Evolutionary conservation across 92 coral and sea anemone genomes (phyloP), one percentile per base, ranked within the genome.

Genomic region (Phenganax marumi): DNA sequence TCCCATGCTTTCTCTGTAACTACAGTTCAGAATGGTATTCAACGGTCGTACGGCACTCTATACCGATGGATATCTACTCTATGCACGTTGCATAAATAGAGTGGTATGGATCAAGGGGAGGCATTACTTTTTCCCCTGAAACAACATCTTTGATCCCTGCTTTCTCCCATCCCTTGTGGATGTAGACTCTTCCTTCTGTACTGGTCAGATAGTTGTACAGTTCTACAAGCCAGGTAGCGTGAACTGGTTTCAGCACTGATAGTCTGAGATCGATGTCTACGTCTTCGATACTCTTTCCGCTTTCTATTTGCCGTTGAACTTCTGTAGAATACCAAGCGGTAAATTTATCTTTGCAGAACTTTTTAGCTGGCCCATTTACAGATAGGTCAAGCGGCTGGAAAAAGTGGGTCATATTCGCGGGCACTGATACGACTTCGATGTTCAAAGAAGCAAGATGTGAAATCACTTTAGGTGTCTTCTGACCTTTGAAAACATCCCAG

Each of bases 371-470:
- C 51, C 86, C 81, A 64, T 88, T 88, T 39, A 72, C 73, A 16
- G 88, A 84, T 70, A 88, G 80, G 60, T 87, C 85, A 65, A 87
- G 87, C 24, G 87, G 90, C 85, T 87, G 90, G 58, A 88, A 88
- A 50, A 84, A 57, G 68, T 87, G 90, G 12, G 85, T 77, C 90
- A 87, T 87, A 51, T 78, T 84, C 18, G 90, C 88, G 10, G 86
- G 82, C 50, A 86, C 90, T 43, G 85, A 84, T 69, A 76, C 86
- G 71, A 72, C 77, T 70, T 51, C 85, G 53, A 80, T 72, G 80
- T 79, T 88, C 62, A 84, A 47, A 3, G 81, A 22, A 84, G 85
- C 66, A 70, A 84, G 68, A 68, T 88, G 79, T 53, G 61, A 52
- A 85, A 73, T 55, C 58, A 88, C 88, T 26, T 88, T 88, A 48